A percentile compares a stretch with the other conserved stretches of the same genome.
These are phyloP conservation scores for Gastrophryne carolinensis DNA, from an alignment of 2,797 vertebrate genomes.

Conservation along the genomic window DNA sequence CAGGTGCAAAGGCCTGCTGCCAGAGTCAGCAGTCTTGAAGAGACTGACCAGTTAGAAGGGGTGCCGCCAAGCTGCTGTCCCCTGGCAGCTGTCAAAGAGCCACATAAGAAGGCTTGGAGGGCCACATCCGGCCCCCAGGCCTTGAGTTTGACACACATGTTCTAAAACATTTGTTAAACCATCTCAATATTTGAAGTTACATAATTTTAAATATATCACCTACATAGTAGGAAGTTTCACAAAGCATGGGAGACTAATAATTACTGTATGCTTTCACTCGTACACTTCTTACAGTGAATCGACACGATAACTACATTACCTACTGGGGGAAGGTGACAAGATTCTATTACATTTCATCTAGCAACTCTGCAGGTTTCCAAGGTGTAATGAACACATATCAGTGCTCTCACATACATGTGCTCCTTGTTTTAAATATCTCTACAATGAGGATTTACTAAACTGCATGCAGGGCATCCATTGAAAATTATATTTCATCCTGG, in stretches of 20 bases:
- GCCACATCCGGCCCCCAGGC: no score
- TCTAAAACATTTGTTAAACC: no score
- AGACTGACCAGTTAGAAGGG: no score
- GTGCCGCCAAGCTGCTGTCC: no score
- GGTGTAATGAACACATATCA: slow-evolving; percentile 12
- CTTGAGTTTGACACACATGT: no score
- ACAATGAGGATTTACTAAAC: neutral
- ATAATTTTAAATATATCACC: no score
- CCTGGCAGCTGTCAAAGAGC: no score
- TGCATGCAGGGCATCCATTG: neutral
- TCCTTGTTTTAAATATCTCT: neutral
- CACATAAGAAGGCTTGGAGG: no score
- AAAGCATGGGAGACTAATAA: neutral
- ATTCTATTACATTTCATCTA: neutral
- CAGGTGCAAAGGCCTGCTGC: no score
- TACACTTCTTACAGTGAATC: neutral
- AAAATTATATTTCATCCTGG: neutral
- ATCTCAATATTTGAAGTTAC: no score
- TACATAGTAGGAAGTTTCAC: neutral
- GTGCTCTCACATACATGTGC: neutral
- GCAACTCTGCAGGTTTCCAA: neutral
- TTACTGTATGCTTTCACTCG: neutral
- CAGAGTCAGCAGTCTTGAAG: no score
- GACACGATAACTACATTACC: neutral
- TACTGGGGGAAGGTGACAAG: slow-evolving; percentile 13